Evolutionary conservation across 2,113 vertebrate genomes (phyloP).

Genomic region (Urocitellus parryii): DNA sequence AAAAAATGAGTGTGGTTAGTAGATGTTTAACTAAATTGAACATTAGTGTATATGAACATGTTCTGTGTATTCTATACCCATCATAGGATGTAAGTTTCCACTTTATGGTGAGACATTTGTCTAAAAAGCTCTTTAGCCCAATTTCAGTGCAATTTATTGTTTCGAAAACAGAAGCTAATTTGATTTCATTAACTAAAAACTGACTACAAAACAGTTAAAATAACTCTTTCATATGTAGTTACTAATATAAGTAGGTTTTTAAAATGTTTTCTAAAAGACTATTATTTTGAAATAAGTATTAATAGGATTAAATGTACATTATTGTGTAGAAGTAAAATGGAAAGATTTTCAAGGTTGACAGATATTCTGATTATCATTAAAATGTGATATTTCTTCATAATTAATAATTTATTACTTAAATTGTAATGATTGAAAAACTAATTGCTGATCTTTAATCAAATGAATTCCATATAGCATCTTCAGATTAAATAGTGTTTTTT

Average conservation of each 20-base stretch:
- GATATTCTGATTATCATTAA: neutral
- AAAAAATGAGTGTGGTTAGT: conserved; percentile 47
- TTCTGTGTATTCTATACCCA: conserved; percentile 54
- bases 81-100: conserved; percentile 42
- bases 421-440: conserved; percentile 24
- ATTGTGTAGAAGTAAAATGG: neutral
- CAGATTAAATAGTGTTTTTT: conserved; percentile 48
- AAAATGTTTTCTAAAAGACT: conserved; percentile 47
- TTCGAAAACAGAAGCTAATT: conserved; percentile 64
- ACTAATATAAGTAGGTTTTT: conserved; percentile 42
- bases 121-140: conserved; percentile 31
- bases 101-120: neutral
- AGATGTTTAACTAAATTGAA: conserved; percentile 19
- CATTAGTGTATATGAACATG: conserved; percentile 50
- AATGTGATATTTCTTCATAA: neutral
- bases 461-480: neutral
- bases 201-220: conserved; percentile 37
- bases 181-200: conserved; percentile 59
- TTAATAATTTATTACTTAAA: neutral
- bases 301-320: neutral
- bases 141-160: conserved; percentile 63
- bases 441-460: conserved; percentile 21
- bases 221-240: conserved; percentile 22
- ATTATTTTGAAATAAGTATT: conserved; percentile 68
- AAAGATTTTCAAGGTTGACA: conserved; percentile 49